Conservation (phyloP, 1,140 invertebrate genomes). For the Asbolus verrucosus region DNA sequence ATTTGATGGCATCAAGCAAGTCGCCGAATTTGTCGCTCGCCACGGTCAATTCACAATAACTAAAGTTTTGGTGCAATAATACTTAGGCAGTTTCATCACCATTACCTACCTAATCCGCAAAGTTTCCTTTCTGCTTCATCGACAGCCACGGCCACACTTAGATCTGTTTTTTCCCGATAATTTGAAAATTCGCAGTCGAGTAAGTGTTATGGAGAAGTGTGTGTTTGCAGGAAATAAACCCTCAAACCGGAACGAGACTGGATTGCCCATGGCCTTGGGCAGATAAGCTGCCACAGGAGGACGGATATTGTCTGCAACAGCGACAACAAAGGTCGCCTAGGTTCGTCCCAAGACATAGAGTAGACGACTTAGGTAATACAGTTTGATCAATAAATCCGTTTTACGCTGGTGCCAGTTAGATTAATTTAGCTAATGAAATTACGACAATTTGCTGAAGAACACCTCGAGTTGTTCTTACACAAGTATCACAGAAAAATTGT, state of each 20-base stretch:
- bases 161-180: neutral
- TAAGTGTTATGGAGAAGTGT: conserved; percentile 20
- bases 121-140: conserved; percentile 23
- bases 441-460: no score
- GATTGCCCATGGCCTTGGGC: conserved; percentile 62
- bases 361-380: conserved; percentile 58
- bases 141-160: neutral
- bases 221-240: conserved; percentile 62
- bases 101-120: conserved; percentile 23
- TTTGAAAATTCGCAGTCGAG: neutral
- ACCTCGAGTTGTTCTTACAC: no score
- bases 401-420: no score
- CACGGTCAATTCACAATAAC: conserved; percentile 13
- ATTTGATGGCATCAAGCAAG: neutral
- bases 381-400: neutral
- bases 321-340: conserved; percentile 60
- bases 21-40: neutral
- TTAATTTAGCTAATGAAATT: no score
- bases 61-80: conserved; percentile 1
- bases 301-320: conserved; percentile 60
- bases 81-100: conserved; percentile 11
- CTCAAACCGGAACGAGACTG: conserved; percentile 60
- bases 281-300: conserved; percentile 59
- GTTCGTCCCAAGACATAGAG: conserved; percentile 58
- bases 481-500: no score